Evolutionary conservation across 2,113 vertebrate genomes (phyloP).

Genomic region (Megaceryle torquata): DNA sequence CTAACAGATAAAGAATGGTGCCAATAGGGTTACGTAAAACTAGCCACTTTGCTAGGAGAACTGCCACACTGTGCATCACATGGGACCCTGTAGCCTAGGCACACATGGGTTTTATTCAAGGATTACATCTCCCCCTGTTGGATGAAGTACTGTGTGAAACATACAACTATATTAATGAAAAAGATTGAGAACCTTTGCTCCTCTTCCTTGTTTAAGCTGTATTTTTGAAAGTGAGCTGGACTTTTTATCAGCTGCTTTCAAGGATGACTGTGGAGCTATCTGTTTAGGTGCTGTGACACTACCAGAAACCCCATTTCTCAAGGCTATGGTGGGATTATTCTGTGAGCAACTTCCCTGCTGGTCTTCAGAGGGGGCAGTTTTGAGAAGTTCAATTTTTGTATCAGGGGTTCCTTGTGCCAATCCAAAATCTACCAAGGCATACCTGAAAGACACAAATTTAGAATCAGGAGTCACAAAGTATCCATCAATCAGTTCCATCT

Average conservation of each 20-base stretch:
- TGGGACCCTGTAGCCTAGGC: neutral
- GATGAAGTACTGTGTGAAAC: constrained; percentile 33
- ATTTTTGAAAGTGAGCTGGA: constrained; percentile 68
- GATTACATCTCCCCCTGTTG: constrained; percentile 65
- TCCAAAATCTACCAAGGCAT: constrained; percentile 95
- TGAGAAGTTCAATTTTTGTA: constrained; percentile 91
- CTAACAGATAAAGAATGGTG: neutral
- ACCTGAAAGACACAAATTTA: constrained; percentile 76
- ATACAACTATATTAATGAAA: constrained; percentile 1
- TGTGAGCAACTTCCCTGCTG: constrained; percentile 81
- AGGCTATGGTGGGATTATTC: constrained; percentile 66
- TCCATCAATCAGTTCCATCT: neutral
- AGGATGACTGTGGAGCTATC: constrained; percentile 60
- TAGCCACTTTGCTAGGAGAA: neutral
- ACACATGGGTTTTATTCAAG: neutral
- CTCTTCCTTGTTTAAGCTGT: constrained; percentile 84
- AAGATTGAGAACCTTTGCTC: constrained; percentile 78
- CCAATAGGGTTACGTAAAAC: neutral
- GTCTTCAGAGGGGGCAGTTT: constrained; percentile 82
- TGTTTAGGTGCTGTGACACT: constrained; percentile 55
- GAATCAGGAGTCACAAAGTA: neutral
- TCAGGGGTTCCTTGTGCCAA: constrained; percentile 93
- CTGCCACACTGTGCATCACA: neutral
- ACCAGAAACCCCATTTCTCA: constrained; percentile 67
- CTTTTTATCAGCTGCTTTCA: constrained; percentile 79